Evolutionary conservation across 1,140 invertebrate genomes (phyloP), one percentile per base, ranked within the genome.

Genomic region (Drosophila chauvacae): DNA sequence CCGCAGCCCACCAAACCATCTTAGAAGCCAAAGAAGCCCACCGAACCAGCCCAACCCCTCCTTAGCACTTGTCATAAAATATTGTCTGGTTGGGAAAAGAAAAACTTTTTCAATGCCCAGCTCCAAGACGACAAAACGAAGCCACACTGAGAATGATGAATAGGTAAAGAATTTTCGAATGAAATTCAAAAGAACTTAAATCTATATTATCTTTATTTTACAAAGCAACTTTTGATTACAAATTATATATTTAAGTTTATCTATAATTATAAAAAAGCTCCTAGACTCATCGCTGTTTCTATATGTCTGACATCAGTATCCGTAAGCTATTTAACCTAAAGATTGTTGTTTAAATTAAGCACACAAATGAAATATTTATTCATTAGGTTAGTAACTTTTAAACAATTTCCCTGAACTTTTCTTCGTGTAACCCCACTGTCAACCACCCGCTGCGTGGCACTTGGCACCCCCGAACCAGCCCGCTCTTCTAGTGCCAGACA

Each of bases 71-170:
- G 85, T 90, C 85, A 90, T 90, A 90, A 90, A 90, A 90, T 90
- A 90, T 90, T 90, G 85, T 90, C 85, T 90, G 85, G 86, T 73
- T 64, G 72, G 81, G 79, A 90, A 90, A 90, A 84, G 75, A 77
- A 85, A 90, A 90, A 90, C 83, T 83, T 90, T 83, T 90, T 78
- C 81, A 90, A 88, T 88, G 80, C 76, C 63, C 70, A 47, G 64
- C 51, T 63, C 39, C 53, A 63, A 63, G 63, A 79, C 71, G 64
- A 82, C 70, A 65, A 77, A 76, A 57, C 63, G 58, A 35, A 44
- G 26, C 9, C 4, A 61, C 61, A 65, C 48, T 11, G 63, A 3
- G 14, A 20, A 9, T n/a, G 2, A 61, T 20, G 20, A 26, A 13
- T 16, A 48, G 2, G 45, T 48, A 23, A 2, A 9, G 0, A 47